phyloP scores from a whole-genome alignment of 1,140 invertebrate species.

The Anoplolepis gracilipes region DNA sequence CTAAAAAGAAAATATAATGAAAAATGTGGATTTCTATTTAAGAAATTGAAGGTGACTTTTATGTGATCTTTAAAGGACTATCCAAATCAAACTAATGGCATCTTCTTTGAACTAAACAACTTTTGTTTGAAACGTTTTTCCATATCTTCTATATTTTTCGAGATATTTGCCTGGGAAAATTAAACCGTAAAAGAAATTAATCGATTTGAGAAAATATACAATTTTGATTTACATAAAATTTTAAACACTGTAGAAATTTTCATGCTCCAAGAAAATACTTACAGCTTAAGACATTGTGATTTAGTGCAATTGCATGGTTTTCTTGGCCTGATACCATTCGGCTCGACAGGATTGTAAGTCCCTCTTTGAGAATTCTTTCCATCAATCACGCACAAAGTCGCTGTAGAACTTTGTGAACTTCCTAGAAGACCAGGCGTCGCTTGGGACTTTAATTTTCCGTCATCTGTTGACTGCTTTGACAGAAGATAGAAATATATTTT shows the following conservation, averaged over 20 bases:
- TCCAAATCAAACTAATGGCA: too few relatives aligned
- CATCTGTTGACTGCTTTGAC: constrained; percentile 71
- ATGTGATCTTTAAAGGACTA: too few relatives aligned
- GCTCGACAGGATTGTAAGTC: constrained; percentile 83
- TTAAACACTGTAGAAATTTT: not conserved
- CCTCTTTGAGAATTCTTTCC: constrained; percentile 77
- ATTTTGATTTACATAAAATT: constrained; percentile 32
- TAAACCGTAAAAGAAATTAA: too few relatives aligned
- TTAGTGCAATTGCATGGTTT: constrained; percentile 99
- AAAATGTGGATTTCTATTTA: too few relatives aligned
- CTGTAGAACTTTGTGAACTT: constrained; percentile 79
- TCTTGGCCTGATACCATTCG: constrained; percentile 91
- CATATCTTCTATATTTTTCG: too few relatives aligned
- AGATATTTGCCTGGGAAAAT: too few relatives aligned
- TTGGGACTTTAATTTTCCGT: constrained; percentile 79
- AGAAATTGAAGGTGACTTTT: too few relatives aligned
- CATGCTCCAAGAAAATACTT: constrained; percentile 81
- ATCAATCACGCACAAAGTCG: constrained; percentile 77
- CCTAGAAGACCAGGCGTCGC: constrained; percentile 78
- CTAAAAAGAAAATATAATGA: too few relatives aligned
- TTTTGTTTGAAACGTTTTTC: too few relatives aligned
- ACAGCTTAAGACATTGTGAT: constrained; percentile 99
- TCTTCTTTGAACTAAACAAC: too few relatives aligned
- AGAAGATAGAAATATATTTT: constrained; percentile 19
- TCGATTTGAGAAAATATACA: not conserved